Evolutionary conservation across 1,140 invertebrate species (phyloP).

Genomic region (Lucilia sericata): DNA sequence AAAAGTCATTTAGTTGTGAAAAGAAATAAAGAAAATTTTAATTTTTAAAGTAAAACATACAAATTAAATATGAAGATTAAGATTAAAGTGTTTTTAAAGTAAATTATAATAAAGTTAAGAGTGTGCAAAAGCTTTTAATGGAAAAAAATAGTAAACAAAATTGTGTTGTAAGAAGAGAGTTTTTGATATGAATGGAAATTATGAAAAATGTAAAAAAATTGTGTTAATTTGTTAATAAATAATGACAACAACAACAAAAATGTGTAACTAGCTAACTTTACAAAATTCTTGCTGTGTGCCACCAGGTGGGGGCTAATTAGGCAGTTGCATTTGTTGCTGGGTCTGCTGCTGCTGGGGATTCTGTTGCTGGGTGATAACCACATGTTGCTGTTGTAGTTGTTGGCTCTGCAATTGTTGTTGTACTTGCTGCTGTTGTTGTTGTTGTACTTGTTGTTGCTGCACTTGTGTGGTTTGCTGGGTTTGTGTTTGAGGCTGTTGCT

Average conservation of each 20-base stretch:
- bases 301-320: slow-evolving; percentile 60
- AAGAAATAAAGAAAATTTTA: neutral
- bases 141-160: no score
- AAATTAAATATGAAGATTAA: no score
- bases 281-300: slow-evolving; percentile 61
- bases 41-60: no score
- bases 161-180: no score
- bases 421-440: slow-evolving; percentile 54
- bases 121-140: no score
- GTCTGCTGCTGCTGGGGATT: slow-evolving; percentile 50
- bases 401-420: slow-evolving; percentile 49
- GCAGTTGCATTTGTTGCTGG: slow-evolving; percentile 55
- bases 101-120: no score
- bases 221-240: neutral
- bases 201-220: neutral
- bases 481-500: slow-evolving; percentile 53
- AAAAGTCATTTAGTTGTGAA: neutral
- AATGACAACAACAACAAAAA: slow-evolving; percentile 33
- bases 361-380: slow-evolving; percentile 56
- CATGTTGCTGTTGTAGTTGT: slow-evolving; percentile 57
- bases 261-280: slow-evolving; percentile 62
- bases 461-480: slow-evolving; percentile 57
- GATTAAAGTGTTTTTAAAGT: no score
- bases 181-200: neutral
- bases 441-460: slow-evolving; percentile 52